These are phyloP conservation scores for Astyanax mexicanus DNA, from an alignment of 2,797 vertebrate genomes.

Conservation along the genomic window DNA sequence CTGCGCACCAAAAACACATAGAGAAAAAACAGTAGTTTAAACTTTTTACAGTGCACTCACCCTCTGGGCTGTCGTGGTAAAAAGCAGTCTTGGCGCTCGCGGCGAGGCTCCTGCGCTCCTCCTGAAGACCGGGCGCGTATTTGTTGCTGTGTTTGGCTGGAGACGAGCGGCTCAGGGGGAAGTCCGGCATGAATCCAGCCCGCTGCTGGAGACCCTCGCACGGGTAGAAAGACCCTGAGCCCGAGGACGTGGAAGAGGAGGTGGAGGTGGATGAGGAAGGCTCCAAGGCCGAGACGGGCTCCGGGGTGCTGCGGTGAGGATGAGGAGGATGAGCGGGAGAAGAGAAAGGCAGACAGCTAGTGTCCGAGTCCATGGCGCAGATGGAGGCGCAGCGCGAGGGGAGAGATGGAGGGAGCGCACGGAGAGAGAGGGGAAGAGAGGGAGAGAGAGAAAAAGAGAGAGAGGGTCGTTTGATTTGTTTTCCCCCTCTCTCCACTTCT, in stretches of 20 bases:
- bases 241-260: neutral
- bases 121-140: slow-evolving; percentile 80
- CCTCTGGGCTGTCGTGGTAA: slow-evolving; percentile 76
- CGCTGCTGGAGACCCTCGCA: slow-evolving; percentile 69
- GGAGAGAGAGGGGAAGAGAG: slow-evolving; percentile 43
- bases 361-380: slow-evolving; percentile 82
- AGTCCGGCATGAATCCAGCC: slow-evolving; percentile 66
- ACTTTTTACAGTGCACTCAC: no score
- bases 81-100: slow-evolving; percentile 75
- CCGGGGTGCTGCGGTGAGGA: slow-evolving; percentile 74
- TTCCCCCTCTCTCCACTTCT: slow-evolving; percentile 58
- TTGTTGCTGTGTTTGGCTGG: slow-evolving; percentile 83
- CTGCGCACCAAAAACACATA: no score
- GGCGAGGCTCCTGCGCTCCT: slow-evolving; percentile 71
- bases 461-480: slow-evolving; percentile 49
- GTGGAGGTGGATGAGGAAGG: slow-evolving; percentile 47
- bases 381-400: slow-evolving; percentile 39
- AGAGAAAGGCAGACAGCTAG: slow-evolving; percentile 80
- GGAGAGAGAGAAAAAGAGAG: slow-evolving; percentile 45
- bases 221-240: slow-evolving; percentile 72
- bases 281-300: slow-evolving; percentile 73
- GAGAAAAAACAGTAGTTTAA: no score
- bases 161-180: slow-evolving; percentile 71
- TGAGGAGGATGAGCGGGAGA: slow-evolving; percentile 62
- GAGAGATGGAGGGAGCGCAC: neutral